Evolutionary conservation across 2,888 invertebrate genomes (phyloP).

Genomic region (Dasysyrphus albostriatus): DNA sequence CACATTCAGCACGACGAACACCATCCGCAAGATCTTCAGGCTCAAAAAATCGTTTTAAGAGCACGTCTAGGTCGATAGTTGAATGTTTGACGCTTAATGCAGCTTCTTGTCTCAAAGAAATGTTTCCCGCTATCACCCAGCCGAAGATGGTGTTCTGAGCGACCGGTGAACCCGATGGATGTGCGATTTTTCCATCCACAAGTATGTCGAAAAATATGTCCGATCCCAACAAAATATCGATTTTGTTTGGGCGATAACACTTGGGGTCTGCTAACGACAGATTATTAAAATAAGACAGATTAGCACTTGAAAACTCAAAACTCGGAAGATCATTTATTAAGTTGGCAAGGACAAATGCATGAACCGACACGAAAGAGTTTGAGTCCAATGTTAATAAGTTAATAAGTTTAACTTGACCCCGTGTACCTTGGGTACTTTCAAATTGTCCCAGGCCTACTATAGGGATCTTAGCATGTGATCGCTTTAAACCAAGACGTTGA

Average conservation of each 20-base stretch:
- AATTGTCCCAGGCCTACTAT: conserved; percentile 17
- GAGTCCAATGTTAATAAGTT: neutral
- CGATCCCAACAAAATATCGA: conserved; percentile 38
- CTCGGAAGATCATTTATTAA: conserved; percentile 28
- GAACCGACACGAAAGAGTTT: neutral
- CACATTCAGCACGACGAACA: neutral
- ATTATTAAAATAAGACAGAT: conserved; percentile 27
- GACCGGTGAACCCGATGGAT: conserved; percentile 17
- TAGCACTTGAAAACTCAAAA: conserved; percentile 19
- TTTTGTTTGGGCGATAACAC: conserved; percentile 17
- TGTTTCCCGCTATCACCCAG: conserved; percentile 41
- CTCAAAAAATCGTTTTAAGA: conserved; percentile 37
- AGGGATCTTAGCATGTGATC: conserved; percentile 13
- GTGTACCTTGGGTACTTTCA: conserved; percentile 33
- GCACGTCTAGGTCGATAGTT: conserved; percentile 19
- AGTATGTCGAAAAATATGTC: no score
- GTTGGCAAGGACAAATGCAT: conserved; percentile 18
- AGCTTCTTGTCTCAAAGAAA: neutral
- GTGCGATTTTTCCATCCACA: neutral
- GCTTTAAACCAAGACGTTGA: conserved; percentile 35
- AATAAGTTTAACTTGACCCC: conserved; percentile 7
- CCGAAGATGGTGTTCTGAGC: conserved; percentile 49
- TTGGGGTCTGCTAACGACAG: conserved; percentile 30
- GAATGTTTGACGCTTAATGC: conserved; percentile 1
- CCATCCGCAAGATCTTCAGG: conserved; percentile 14